Evolutionary conservation across 2,797 vertebrate genomes (phyloP).

Genomic region (Sandelia bainsii): DNA sequence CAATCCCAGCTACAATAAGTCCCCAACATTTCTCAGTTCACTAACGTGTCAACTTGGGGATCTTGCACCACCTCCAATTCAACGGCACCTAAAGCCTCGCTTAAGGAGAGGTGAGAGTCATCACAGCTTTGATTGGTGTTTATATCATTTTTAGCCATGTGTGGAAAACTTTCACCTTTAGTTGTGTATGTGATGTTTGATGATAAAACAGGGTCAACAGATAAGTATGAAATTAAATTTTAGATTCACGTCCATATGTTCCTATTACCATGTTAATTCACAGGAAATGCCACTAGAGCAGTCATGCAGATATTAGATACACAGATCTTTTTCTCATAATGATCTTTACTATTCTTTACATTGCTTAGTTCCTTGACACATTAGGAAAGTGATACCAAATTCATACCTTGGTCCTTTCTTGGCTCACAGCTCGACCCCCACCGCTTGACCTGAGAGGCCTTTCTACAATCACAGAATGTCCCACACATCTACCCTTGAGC

Average conservation of each 20-base stretch:
- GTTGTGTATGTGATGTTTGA: background rate
- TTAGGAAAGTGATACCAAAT: background rate
- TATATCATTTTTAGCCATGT: background rate
- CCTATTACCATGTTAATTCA: background rate
- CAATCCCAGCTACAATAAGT: conserved; percentile 60
- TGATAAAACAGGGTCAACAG: background rate
- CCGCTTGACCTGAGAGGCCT: conserved; percentile 93
- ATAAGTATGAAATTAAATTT: background rate
- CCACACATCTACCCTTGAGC: conserved; percentile 85
- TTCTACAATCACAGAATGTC: conserved; percentile 92
- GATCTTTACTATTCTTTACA: background rate
- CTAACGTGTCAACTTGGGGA: conserved; percentile 83
- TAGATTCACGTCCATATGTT: background rate
- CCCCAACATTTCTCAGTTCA: conserved; percentile 56
- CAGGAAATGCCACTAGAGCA: background rate
- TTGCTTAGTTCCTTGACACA: background rate
- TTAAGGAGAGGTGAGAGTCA: conserved; percentile 88
- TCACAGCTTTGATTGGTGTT: background rate
- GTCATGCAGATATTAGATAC: conserved; percentile 9
- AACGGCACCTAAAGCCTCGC: conserved; percentile 95
- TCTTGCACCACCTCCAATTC: conserved; percentile 92
- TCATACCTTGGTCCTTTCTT: conserved; percentile 40
- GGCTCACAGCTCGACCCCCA: conserved; percentile 90
- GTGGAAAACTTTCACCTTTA: conserved; percentile 5
- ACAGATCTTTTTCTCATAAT: background rate